phyloP scores from a whole-genome alignment of 2,797 vertebrate genomes.

The Aplochiton taeniatus region DNA sequence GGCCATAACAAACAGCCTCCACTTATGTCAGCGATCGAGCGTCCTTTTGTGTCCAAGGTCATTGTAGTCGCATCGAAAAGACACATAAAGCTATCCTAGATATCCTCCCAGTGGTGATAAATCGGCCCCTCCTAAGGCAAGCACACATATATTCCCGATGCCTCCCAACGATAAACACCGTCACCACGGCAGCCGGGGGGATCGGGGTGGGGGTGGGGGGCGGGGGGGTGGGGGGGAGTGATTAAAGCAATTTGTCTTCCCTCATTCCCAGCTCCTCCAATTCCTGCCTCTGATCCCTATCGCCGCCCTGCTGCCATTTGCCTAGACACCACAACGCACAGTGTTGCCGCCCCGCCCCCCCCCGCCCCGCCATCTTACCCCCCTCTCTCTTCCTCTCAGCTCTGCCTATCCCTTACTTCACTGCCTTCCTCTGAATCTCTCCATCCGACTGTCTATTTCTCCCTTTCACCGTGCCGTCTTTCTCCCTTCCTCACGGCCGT shows the following conservation, averaged over 20 bases:
- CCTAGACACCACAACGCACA: constrained; percentile 27
- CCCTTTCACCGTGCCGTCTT: too few relatives aligned
- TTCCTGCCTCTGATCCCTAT: constrained; percentile 51
- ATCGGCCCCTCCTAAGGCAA: constrained; percentile 73
- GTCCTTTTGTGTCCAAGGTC: constrained; percentile 83
- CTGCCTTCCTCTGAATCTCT: neutral
- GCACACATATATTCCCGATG: constrained; percentile 86
- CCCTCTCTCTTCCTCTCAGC: constrained; percentile 3
- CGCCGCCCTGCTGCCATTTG: constrained; percentile 34
- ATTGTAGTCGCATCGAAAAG: constrained; percentile 79
- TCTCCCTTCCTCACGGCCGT: constrained; percentile 30
- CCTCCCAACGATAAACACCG: constrained; percentile 74
- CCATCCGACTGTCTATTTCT: neutral
- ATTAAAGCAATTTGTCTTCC: constrained; percentile 72
- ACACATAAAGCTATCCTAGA: too few relatives aligned
- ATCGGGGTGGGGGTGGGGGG: too few relatives aligned
- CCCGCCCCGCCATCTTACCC: constrained; percentile 3
- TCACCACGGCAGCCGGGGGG: constrained; percentile 69
- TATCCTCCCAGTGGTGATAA: constrained; percentile 81
- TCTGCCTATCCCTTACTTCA: too few relatives aligned
- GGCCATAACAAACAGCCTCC: neutral
- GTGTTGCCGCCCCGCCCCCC: constrained; percentile 4
- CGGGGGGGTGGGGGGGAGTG: too few relatives aligned
- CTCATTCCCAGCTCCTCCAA: constrained; percentile 51
- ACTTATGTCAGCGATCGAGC: constrained; percentile 56